Base-by-base conservation (phyloP, 2,888 invertebrate species). In the Anoncus sp. region DNA sequence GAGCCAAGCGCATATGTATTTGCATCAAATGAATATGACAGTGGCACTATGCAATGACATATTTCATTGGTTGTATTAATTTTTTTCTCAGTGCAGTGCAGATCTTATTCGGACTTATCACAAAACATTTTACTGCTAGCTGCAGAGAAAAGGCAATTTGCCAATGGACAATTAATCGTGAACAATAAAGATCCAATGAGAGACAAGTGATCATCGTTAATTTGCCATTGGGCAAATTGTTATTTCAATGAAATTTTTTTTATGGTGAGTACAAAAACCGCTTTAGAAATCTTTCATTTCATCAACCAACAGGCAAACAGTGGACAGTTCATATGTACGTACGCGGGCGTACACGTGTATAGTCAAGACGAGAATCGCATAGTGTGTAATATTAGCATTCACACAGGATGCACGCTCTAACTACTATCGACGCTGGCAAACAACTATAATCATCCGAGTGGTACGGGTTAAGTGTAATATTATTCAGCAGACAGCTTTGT, bases 341-440 rank as follows among this genome's bases (percentile, higher is more conserved):
- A 20, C 27, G 51, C 66, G 60, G 35, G 14, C 53, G 20, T 66
- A 66, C 24, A 38, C 20, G 43, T 62, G 40, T 63, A 53, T 51
- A 73, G 27, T 38, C 70, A 62, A 66, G 76, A 66, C 59, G 65
- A 47, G 65, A 45, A 63, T 65, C 55, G 55, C 62, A 55, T 65
- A 79, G 74, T 74, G 73, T 66, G 70, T 71, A 82, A 87, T 89
- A 90, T 90, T 90, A 90, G 90, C 90, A 91, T 91, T 91, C 89
- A 89, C 87, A 88, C 90, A 90, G 90, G 91, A 91, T 91, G 87
- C 88, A 90, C 90, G 91, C 88, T 91, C 90, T 89, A 90, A 91
- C 91, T 91, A 87, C 90, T 91, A 90, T 91, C 91, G 91, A 90
- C 90, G 90, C 88, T 88, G 78, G 80, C 87, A 87, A n/a, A 85